Evolutionary conservation across 2,888 invertebrate species (phyloP), one percentile per base, ranked within the genome.

Genomic region (Sesia apiformis): DNA sequence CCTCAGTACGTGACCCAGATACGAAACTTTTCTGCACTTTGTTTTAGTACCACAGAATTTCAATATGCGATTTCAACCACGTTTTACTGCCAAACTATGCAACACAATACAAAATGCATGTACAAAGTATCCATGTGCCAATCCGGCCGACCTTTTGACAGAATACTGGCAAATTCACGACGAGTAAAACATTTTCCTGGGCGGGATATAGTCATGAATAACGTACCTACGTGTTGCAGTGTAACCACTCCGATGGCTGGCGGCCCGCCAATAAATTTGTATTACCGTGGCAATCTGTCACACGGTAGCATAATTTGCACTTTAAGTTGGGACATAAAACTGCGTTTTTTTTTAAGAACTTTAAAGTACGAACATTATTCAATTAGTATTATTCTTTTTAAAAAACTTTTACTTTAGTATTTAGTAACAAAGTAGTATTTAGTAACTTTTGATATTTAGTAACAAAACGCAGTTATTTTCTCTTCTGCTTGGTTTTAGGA

Each of bases 191-290:
- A 60, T 63, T 58, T 61, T 60, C 59, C 55, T 58, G 63, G 55
- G 64, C 70, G 66, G 69, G 6, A 46, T 63, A 67, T 69, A 72
- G 72, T 74, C 76, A 72, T 76, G 76, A 71, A 67, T 59, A 61
- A 63, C 8, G 40, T 40, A 50, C 50, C 38, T 38, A 52, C 52
- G 63, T 61, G 62, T 65, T 58, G 62, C 63, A 59, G 60, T 66
- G 67, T 69, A 66, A 66, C 67, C 67, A 65, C 68, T 63, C 63
- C 52, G 62, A 53, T 53, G 57, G 70, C 66, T 85, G 85, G 85
- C 84, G 72, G 67, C 59, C 66, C 66, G 83, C 85, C 85, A 85
- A 69, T 73, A 65, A 68, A 72, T 69, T 71, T 70, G 67, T 71
- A 76, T 73, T 71, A 72, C 65, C 63, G 63, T 59, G 55, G 59